phyloP scores from a whole-genome alignment of 1,140 invertebrate genomes.

The Chironomus tepperi region DNA sequence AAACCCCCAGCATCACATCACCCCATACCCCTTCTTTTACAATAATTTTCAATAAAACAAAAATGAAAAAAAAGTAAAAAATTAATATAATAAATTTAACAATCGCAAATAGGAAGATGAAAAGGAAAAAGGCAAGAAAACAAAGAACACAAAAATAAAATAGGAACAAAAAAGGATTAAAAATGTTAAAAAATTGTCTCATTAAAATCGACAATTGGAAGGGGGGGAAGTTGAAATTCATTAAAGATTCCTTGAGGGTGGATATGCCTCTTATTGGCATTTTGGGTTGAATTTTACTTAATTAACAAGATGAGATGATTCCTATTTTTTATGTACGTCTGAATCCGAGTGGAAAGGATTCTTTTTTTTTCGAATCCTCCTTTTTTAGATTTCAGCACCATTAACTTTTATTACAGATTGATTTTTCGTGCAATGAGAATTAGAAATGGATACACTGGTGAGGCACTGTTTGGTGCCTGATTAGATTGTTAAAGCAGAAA shows the following conservation, averaged over 20 bases:
- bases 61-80: no score
- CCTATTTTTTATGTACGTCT: neutral
- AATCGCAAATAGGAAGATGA: neutral
- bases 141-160: neutral
- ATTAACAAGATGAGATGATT: slow-evolving; percentile 17
- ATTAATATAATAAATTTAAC: no score
- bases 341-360: no score
- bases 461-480: neutral
- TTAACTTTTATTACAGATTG: slow-evolving; percentile 21
- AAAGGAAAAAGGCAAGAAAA: neutral
- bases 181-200: slow-evolving; percentile 6
- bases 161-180: slow-evolving; percentile 12
- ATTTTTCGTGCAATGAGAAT: slow-evolving; percentile 18
- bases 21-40: no score
- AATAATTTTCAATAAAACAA: no score
- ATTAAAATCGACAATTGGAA: neutral
- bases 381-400: slow-evolving; percentile 15
- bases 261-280: neutral
- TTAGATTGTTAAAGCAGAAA: neutral
- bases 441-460: neutral
- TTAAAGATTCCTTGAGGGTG: slow-evolving; percentile 4
- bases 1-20: no score
- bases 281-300: neutral
- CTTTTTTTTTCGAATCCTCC: neutral
- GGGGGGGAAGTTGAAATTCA: neutral